These are phyloP conservation scores for Anas georgica DNA, from an alignment of 2,797 vertebrate genomes.

Conservation along the genomic window DNA sequence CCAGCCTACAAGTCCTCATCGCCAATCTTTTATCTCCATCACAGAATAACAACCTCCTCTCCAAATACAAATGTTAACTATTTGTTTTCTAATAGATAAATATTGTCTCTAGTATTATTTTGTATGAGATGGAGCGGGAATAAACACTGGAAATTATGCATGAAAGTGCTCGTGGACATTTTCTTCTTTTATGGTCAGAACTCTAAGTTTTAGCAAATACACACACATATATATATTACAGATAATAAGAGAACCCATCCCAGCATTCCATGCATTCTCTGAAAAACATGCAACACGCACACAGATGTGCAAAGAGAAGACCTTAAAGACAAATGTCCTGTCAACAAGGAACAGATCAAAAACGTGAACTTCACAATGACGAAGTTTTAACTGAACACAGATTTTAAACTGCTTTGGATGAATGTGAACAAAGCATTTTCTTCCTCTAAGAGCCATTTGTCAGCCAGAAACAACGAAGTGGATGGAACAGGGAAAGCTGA, in stretches of 20 bases:
- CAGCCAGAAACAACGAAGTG: background rate
- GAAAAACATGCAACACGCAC: background rate
- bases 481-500: background rate
- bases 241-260: background rate
- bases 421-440: background rate
- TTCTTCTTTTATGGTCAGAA: fast-evolving
- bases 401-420: background rate
- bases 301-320: background rate
- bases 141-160: background rate
- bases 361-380: background rate
- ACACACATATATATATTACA: no score
- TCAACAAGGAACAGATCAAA: background rate
- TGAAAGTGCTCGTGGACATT: background rate
- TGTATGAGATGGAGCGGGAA: background rate
- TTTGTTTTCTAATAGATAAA: background rate
- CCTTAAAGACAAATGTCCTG: background rate
- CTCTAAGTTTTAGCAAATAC: background rate
- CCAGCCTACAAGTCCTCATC: background rate
- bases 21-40: background rate
- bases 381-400: background rate
- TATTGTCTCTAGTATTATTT: background rate
- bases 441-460: background rate
- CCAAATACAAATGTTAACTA: background rate
- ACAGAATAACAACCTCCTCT: background rate
- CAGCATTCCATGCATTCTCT: fast-evolving